Evolutionary conservation across 2,888 invertebrate species (phyloP).

Genomic region (Keiferia lycopersicella): DNA sequence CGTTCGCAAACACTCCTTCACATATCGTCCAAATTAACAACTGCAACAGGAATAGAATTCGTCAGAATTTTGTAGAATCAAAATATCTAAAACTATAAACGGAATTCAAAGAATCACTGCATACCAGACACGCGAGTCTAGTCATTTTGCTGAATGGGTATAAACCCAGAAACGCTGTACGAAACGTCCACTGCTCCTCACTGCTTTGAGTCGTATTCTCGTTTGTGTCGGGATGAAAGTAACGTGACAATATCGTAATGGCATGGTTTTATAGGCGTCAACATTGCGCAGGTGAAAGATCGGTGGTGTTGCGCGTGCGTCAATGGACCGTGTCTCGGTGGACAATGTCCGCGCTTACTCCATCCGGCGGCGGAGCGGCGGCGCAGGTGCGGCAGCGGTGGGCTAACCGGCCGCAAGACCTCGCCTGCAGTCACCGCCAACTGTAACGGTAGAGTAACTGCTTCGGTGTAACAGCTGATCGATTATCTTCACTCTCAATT

Average conservation of each 20-base stretch:
- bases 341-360: conserved; percentile 79
- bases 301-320: conserved; percentile 73
- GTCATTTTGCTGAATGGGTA: conserved; percentile 68
- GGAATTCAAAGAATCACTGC: conserved; percentile 34
- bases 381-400: not conserved
- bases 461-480: conserved; percentile 6
- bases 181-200: conserved; percentile 52
- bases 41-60: conserved; percentile 54
- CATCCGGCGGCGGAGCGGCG: conserved; percentile 50
- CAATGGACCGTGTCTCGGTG: conserved; percentile 73
- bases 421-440: no score
- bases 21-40: conserved; percentile 69
- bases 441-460: conserved; percentile 8
- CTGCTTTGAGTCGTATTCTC: conserved; percentile 65
- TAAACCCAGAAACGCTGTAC: conserved; percentile 60
- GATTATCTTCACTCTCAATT: conserved; percentile 1
- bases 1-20: conserved; percentile 60
- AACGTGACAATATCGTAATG: conserved; percentile 75
- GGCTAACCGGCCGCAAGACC: not conserved
- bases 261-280: conserved; percentile 80
- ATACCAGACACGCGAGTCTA: conserved; percentile 68
- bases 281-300: conserved; percentile 80
- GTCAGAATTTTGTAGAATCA: not conserved
- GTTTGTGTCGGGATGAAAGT: conserved; percentile 76
- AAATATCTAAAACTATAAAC: not conserved